phyloP scores from a whole-genome alignment of 2,888 invertebrate genomes.

The Phortica magna region DNA sequence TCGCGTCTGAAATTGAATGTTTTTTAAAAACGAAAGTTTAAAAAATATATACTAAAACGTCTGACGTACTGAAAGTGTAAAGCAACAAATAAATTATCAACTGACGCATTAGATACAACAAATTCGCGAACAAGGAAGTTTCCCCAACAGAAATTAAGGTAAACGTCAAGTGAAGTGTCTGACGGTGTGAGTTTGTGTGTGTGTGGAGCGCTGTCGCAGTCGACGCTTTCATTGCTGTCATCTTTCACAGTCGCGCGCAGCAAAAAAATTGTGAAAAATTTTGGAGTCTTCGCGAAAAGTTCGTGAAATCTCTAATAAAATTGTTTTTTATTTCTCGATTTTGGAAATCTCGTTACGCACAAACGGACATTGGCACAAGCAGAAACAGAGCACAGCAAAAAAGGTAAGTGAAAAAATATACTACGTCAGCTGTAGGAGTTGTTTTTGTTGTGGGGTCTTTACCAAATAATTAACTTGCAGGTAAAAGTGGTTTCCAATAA shows the following conservation, averaged over 20 bases:
- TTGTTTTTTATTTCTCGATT: neutral
- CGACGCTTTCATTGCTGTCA: neutral
- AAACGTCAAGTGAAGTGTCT: neutral
- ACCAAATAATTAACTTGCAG: neutral
- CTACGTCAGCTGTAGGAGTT: neutral
- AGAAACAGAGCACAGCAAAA: neutral
- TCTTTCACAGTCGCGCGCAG: neutral
- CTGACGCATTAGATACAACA: neutral
- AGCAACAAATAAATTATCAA: neutral
- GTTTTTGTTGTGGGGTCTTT: neutral
- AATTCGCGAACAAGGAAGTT: neutral
- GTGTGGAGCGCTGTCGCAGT: neutral
- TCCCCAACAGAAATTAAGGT: neutral
- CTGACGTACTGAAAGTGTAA: neutral
- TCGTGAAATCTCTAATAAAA: neutral
- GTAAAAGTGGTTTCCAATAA: constrained; percentile 67
- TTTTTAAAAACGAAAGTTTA: no score
- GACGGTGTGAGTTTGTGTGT: neutral
- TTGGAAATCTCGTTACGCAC: neutral
- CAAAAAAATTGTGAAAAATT: neutral
- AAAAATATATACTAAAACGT: no score
- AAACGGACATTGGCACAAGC: neutral
- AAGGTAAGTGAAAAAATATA: neutral
- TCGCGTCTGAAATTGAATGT: no score
- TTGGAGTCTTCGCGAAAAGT: neutral